A percentile compares a stretch with the other conserved stretches of the same genome.
Conservation (phyloP, 1,140 invertebrate genomes). For the Drosophila santomea region DNA sequence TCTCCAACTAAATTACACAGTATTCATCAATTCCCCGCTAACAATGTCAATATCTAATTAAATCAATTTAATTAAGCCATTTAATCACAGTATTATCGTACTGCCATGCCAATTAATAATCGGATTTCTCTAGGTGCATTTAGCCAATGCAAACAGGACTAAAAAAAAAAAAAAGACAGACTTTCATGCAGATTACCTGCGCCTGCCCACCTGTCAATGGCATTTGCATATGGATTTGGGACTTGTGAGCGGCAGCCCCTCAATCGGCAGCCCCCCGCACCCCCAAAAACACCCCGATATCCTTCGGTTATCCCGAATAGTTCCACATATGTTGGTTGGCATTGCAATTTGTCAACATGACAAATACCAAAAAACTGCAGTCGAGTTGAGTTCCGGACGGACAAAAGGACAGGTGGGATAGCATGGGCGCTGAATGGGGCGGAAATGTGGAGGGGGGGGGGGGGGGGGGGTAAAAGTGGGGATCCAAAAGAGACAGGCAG, state of each 20-base stretch:
- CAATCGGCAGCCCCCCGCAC: conserved; percentile 3
- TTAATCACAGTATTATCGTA: neutral
- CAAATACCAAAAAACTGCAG: conserved; percentile 56
- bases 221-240: conserved; percentile 70
- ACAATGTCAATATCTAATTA: conserved; percentile 6
- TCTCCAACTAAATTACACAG: neutral
- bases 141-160: conserved; percentile 20
- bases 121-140: conserved; percentile 33
- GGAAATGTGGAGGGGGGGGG: too few species aligned
- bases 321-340: conserved; percentile 41
- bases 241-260: conserved; percentile 49
- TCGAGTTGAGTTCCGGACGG: conserved; percentile 35
- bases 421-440: neutral
- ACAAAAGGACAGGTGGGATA: conserved; percentile 18
- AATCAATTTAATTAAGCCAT: conserved; percentile 11
- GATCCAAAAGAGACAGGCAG: neutral
- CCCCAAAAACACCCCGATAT: neutral
- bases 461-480: too few species aligned
- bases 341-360: conserved; percentile 74
- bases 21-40: neutral
- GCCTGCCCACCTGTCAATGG: conserved; percentile 58
- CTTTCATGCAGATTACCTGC: conserved; percentile 70
- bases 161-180: conserved; percentile 28
- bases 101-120: neutral
- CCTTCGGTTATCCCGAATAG: conserved; percentile 9